Evolutionary conservation across 2,888 invertebrate species (phyloP), one percentile per base, ranked within the genome.

Genomic region (Acrobeloides nanus): DNA sequence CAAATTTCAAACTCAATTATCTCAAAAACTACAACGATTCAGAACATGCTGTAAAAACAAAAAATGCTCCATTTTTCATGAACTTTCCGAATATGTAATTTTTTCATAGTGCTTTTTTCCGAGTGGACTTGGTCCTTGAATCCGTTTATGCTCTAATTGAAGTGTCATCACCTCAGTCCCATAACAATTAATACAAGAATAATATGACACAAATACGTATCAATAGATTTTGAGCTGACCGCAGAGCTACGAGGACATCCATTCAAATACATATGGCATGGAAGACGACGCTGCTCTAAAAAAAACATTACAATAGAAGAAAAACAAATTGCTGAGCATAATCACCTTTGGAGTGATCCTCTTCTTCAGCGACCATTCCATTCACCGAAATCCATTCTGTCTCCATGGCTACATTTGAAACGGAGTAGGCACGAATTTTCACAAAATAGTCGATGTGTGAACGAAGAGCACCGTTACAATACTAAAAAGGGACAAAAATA

Each of bases 251-350:
- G n/a, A n/a, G n/a, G n/a, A 46, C 68, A 70, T 4, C 68, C 68
- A 45, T 69, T 69, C 47, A 69, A 48, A 46, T 69, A 69, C 69
- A 69, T 69, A 50, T 69, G 62, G 42, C 69, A 69, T 5, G 69
- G 69, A 34, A 69, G 61, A 17, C 69, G 61, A n/a, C 60, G 59
- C 24, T 61, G 48, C n/a, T 33, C 37, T 56, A 31, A 25, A 29
- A 21, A 27, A 34, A 3, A 38, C 15, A 21, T 10, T 20, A 21
- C 35, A 26, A n/a, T 10, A 5, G 12, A 31, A 32, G 32, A 31
- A 15, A 17, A 31, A 15, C 15, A 15, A 31, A 17, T 17, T 31
- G 15, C 32, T 31, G 32, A 17, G 7, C 24, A 8, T 43, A 43
- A 39, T 40, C 17, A 12, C 18, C 39, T 15, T 40, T n/a, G n/a